Evolutionary conservation across 2,797 vertebrate species (phyloP), one percentile per base, ranked within the genome.

Genomic region (Mastacembelus armatus): DNA sequence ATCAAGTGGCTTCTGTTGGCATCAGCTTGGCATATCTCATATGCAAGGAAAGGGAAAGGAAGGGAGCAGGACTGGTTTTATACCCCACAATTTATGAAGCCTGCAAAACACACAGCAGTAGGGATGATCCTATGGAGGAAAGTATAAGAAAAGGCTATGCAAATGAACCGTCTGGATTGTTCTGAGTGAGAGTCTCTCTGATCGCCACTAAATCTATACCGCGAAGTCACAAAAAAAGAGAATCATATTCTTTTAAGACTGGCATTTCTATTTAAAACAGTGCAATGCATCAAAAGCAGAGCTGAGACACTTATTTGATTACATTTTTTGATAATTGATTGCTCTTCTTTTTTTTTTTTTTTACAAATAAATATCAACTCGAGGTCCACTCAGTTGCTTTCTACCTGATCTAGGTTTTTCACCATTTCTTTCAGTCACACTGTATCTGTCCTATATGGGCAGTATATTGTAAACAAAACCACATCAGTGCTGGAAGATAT

Each of bases 1-100:
- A 89, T 91, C 89, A 85, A 66, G 80, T 1, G 5, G 48, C 71
- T 74, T 51, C 72, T 49, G 48, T 54, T 84, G 87, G 85, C 84
- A 75, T 54, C 16, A 47, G 27, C 38, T 62, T 73, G 74, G 73
- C 66, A 58, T 39, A 35, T 76, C 50, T 55, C 62, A 58, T 63
- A 78, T 71, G 73, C 40, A 29, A 62, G 45, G 66, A 56, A 61
- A 48, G 51, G 43, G n/a, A n/a, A n/a, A n/a, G 43, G n/a, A n/a
- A n/a, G n/a, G n/a, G n/a, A 48, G 45, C 77, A 62, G 66, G 49
- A 26, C 66, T 36, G 69, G 57, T 80, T 89, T 91, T 81, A 84
- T 77, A 60, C 21, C 56, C 45, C 39, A 44, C 72, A 66, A 78
- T 91, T 90, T 88, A 89, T 85, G 75, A 52, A 78, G 73, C 70